Evolutionary conservation across 2,888 invertebrate species (phyloP).

Genomic region (Agrochola circellaris): DNA sequence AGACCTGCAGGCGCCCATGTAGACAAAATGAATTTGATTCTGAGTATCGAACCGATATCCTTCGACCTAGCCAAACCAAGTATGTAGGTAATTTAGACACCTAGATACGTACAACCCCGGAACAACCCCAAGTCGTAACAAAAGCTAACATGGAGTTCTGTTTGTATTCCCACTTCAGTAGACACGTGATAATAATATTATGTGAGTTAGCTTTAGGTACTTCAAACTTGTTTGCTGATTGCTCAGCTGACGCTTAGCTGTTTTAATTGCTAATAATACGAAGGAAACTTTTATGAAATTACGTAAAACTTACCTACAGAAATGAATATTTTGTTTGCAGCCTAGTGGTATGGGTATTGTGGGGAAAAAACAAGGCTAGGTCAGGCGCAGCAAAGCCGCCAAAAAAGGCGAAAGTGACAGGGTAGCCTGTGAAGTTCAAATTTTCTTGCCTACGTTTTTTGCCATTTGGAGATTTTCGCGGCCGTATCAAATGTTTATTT

Average conservation of each 20-base stretch:
- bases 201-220: neutral
- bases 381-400: too few species aligned
- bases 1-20: too few species aligned
- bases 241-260: neutral
- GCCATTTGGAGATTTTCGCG: too few species aligned
- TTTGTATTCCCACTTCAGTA: constrained; percentile 25
- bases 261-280: neutral
- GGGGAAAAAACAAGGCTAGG: neutral
- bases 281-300: neutral
- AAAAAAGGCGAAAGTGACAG: too few species aligned
- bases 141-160: constrained; percentile 17
- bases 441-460: too few species aligned
- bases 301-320: neutral
- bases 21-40: neutral
- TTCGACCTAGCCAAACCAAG: neutral
- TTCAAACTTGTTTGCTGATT: neutral
- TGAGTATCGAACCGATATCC: neutral
- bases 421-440: too few species aligned
- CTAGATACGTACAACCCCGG: too few species aligned
- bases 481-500: too few species aligned
- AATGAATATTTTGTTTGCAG: neutral
- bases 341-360: neutral
- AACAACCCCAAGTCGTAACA: constrained; percentile 5
- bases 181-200: constrained; percentile 28
- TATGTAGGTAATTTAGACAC: neutral